Base-by-base conservation (phyloP, 2,888 invertebrate species). In the Eristalis intricaria region DNA sequence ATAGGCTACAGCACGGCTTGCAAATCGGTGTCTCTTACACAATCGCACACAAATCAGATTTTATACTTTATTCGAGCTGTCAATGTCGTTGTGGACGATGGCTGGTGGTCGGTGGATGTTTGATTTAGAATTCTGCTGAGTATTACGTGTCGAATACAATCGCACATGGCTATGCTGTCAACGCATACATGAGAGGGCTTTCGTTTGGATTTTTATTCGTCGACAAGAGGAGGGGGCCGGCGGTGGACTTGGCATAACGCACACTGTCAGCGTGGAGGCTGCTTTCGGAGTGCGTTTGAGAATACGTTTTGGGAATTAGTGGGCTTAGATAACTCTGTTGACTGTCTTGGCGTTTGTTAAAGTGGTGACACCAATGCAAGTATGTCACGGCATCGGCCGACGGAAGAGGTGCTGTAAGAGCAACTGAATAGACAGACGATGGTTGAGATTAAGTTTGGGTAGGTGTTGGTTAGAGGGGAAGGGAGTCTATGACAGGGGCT, bases 11-110 rank as follows among this genome's bases (percentile, higher is more conserved):
- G 26, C 26, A 50, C 43, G 50, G 50, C 50, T 50, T 50, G 50
- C 50, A 50, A 50, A 4, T n/a, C 4, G 19, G 32, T 32, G 8
- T 50, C 50, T 32, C 77, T 76, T 81, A 81, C 73, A 85, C 85
- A 81, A 85, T 85, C 81, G 69, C 85, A 77, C 60, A 81, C 81
- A 76, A 68, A 71, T 69, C 38, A 29, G 22, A 63, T 84, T 65
- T 40, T 74, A 74, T 74, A 63, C 79, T 70, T 56, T 79, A 74
- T 74, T 84, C 64, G 73, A 19, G 50, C 61, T 64, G 26, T 43
- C 50, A 50, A 8, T 50, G 50, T 8, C 19, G 43, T 35, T 60
- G 29, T 69, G 65, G 65, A 50, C 50, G 71, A 63, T 71, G 76
- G 35, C 8, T 71, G 76, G 35, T 71, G 68, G 35, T 1, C 66